Evolutionary conservation across 2,797 vertebrate species (phyloP).

Genomic region (Scyliorhinus canicula): DNA sequence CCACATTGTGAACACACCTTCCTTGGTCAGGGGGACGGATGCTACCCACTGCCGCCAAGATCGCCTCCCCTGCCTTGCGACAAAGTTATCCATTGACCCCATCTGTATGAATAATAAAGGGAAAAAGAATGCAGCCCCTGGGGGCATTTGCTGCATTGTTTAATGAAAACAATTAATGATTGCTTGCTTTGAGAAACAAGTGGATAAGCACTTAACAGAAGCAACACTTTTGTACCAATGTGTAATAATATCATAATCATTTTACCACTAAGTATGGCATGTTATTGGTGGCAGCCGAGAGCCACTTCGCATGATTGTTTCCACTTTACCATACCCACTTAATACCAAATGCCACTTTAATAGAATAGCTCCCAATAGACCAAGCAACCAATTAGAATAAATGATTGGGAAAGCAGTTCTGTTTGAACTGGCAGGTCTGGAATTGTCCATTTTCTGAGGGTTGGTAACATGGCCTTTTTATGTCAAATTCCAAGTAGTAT

Average conservation of each 20-base stretch:
- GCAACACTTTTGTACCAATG: background rate
- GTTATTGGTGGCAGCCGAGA: background rate
- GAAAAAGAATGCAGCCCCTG: background rate
- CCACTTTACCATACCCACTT: background rate
- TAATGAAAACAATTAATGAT: background rate
- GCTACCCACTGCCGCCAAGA: too few relatives aligned
- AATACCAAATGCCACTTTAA: slow-evolving; percentile 29
- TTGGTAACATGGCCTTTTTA: background rate
- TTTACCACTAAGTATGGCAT: background rate
- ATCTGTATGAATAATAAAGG: background rate
- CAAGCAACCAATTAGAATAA: background rate
- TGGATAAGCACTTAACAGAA: background rate
- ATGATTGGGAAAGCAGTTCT: background rate
- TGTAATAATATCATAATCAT: background rate
- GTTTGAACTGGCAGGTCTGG: background rate
- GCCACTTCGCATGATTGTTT: background rate
- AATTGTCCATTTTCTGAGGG: background rate
- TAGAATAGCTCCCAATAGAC: background rate
- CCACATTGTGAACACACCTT: too few relatives aligned
- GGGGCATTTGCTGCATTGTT: background rate
- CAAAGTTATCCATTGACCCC: background rate
- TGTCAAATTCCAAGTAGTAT: background rate
- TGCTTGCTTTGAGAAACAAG: background rate
- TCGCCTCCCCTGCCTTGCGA: background rate
- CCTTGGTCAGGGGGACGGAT: too few relatives aligned